phyloP scores from a whole-genome alignment of 2,113 vertebrate species.

The Donacobius atricapilla region DNA sequence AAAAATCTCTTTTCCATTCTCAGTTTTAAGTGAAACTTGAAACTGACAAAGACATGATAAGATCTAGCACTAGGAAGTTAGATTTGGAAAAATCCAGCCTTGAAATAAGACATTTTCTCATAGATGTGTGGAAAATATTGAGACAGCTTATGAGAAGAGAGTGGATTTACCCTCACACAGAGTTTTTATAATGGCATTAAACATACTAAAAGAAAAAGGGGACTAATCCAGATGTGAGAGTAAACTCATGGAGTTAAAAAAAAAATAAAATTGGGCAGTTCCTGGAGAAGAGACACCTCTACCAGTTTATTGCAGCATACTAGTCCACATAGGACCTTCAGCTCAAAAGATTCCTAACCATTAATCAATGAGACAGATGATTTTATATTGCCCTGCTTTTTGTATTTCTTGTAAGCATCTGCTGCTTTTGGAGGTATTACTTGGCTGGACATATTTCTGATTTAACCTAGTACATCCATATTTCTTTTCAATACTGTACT shows the following conservation, averaged over 20 bases:
- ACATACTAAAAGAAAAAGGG: not conserved
- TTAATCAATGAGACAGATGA: not conserved
- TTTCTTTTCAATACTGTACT: not conserved
- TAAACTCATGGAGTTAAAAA: not conserved
- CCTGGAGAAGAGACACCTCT: not conserved
- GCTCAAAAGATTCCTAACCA: not conserved
- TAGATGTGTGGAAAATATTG: slow-evolving; percentile 30
- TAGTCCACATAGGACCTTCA: not conserved
- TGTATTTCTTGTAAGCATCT: not conserved
- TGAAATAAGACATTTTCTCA: slow-evolving; percentile 37
- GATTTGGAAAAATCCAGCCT: slow-evolving; percentile 22
- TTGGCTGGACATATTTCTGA: not conserved
- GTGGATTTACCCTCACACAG: not conserved
- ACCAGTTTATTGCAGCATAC: not conserved
- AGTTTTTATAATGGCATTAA: not conserved
- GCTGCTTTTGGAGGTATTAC: not conserved
- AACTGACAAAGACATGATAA: slow-evolving; percentile 3
- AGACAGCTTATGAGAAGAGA: not conserved
- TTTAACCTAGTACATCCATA: not conserved
- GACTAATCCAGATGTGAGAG: not conserved
- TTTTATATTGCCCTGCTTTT: not conserved
- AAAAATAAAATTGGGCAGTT: not conserved
- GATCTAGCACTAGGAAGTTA: not conserved
- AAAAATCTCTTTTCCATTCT: slow-evolving; percentile 23
- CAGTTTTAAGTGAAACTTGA: not conserved